A percentile compares a stretch with the other conserved stretches of the same genome.
Evolutionary conservation across 2,113 vertebrate genomes (phyloP).

Genomic region (Numida meleagris): DNA sequence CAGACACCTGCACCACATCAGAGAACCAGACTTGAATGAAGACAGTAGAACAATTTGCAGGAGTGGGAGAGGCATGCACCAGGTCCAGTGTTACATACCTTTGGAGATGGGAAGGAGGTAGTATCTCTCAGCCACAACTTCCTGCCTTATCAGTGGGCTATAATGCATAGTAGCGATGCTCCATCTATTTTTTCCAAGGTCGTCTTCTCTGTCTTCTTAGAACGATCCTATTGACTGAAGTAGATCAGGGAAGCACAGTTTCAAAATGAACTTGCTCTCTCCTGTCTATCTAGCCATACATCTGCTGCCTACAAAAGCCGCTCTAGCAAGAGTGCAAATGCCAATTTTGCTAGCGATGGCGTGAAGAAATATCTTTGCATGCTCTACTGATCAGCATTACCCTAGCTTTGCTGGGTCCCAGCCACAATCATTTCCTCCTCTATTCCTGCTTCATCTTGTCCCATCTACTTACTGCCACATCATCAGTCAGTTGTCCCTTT

Average conservation of each 20-base stretch:
- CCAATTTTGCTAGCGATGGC: not conserved
- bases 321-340: not conserved
- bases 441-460: not conserved
- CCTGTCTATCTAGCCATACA: not conserved
- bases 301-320: not conserved
- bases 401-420: not conserved
- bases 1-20: not conserved
- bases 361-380: not conserved
- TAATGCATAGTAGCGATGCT: not conserved
- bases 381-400: not conserved
- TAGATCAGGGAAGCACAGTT: not conserved
- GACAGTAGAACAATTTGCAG: not conserved
- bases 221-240: not conserved
- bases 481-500: not conserved
- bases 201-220: not conserved
- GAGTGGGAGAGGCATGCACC: not conserved
- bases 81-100: not conserved
- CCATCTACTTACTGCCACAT: not conserved
- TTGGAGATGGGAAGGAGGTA: not conserved
- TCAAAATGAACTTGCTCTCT: not conserved
- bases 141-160: not conserved
- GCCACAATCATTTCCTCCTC: rapidly evolving
- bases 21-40: not conserved
- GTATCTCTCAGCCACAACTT: not conserved
- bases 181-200: not conserved